Percentiles rank a stretch among this genome's conserved stretches.
phyloP scores from a whole-genome alignment of 1,140 invertebrate species.

The Sipha flava region DNA sequence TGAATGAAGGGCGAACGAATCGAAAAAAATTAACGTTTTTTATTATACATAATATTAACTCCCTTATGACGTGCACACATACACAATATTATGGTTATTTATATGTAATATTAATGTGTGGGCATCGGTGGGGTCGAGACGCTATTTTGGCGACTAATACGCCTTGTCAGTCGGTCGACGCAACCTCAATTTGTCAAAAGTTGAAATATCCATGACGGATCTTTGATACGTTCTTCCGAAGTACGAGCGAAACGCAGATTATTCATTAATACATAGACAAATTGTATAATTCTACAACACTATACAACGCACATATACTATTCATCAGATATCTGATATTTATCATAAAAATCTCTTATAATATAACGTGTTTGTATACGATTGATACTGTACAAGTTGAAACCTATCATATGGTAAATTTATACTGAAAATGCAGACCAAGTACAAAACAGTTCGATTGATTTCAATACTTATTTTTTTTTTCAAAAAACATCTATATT shows the following conservation, averaged over 20 bases:
- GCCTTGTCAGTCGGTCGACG: not conserved
- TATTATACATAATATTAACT: not conserved
- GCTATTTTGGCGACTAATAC: constrained; percentile 17
- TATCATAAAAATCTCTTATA: not conserved
- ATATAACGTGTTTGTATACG: no score
- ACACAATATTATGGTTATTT: not conserved
- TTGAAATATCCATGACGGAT: not conserved
- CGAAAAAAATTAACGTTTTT: not conserved
- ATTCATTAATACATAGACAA: not conserved
- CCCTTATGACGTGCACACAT: not conserved
- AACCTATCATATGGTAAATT: no score
- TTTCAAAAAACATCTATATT: no score
- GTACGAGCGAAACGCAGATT: not conserved
- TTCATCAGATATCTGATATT: not conserved
- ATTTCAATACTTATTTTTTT: not conserved
- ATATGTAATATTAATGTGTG: constrained; percentile 13
- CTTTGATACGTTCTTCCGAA: not conserved
- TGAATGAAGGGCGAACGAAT: not conserved
- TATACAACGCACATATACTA: no score
- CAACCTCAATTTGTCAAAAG: constrained; percentile 29
- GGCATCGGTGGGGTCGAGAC: not conserved
- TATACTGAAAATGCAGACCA: no score
- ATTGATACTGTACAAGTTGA: no score
- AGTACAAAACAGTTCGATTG: not conserved
- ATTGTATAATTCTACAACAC: not conserved